A percentile compares a stretch with the other conserved stretches of the same genome.
phyloP scores from a whole-genome alignment of 1,140 invertebrate species.

The Drosophila micromelanica region DNA sequence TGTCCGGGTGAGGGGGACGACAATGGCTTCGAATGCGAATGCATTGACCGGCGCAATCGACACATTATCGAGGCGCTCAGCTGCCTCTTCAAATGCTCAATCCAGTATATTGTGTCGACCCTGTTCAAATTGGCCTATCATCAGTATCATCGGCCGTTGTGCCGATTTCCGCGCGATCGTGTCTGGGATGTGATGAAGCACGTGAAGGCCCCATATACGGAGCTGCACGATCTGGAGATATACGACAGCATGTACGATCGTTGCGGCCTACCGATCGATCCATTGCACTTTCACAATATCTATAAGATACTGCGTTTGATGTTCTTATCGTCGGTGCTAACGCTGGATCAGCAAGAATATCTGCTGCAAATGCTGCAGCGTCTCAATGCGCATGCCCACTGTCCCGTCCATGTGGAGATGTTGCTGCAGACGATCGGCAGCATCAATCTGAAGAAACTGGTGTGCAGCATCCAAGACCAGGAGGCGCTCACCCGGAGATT shows the following conservation, averaged over 20 bases:
- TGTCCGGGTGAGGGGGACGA: neutral
- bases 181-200: constrained; percentile 57
- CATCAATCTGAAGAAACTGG: constrained; percentile 35
- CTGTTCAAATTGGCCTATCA: constrained; percentile 47
- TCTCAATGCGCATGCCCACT: constrained; percentile 28
- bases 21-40: neutral
- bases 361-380: constrained; percentile 36
- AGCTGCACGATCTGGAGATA: constrained; percentile 58
- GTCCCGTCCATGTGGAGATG: constrained; percentile 33
- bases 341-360: constrained; percentile 29
- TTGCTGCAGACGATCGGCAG: constrained; percentile 28
- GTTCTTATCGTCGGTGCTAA: constrained; percentile 38
- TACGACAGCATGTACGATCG: constrained; percentile 70
- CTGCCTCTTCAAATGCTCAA: constrained; percentile 38
- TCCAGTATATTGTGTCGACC: constrained; percentile 33
- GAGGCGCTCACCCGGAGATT: constrained; percentile 18
- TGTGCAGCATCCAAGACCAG: constrained; percentile 48
- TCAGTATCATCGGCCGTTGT: constrained; percentile 25
- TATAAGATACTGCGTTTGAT: constrained; percentile 57
- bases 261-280: constrained; percentile 54
- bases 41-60: constrained; percentile 37
- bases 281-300: constrained; percentile 41
- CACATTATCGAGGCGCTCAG: constrained; percentile 56
- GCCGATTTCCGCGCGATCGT: constrained; percentile 21
- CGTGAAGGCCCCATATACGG: constrained; percentile 53